A percentile compares a stretch with the other conserved stretches of the same genome.
phyloP scores from a whole-genome alignment of 2,797 vertebrate genomes.

The Bucorvus abyssinicus region DNA sequence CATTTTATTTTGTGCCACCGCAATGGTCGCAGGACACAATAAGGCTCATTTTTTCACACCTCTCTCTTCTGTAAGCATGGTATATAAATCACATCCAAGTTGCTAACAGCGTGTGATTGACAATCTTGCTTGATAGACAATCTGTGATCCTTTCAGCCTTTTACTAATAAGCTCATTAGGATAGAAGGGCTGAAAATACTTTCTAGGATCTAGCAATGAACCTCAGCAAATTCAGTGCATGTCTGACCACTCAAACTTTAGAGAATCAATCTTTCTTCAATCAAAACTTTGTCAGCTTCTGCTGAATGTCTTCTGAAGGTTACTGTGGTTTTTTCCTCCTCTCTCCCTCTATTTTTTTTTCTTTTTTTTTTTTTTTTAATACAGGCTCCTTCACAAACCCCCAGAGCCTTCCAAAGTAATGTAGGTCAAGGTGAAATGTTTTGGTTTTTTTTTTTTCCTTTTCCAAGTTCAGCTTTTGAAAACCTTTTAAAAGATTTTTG shows the following conservation, averaged over 20 bases:
- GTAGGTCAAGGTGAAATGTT: conserved; percentile 3
- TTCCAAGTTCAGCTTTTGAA: background rate
- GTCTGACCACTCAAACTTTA: conserved; percentile 76
- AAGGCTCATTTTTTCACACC: conserved; percentile 47
- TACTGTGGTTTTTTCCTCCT: background rate
- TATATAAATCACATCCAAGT: conserved; percentile 73
- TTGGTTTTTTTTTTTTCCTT: background rate
- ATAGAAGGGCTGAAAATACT: conserved; percentile 69
- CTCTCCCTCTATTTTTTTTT: background rate
- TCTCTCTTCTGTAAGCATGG: conserved; percentile 50
- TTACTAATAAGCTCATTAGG: conserved; percentile 84
- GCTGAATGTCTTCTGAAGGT: conserved; percentile 75
- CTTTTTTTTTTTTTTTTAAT: background rate
- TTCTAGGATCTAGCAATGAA: conserved; percentile 76
- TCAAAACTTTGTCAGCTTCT: conserved; percentile 77
- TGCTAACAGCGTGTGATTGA: conserved; percentile 77
- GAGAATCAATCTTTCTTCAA: conserved; percentile 80
- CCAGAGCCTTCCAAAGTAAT: conserved; percentile 16
- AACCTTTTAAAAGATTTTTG: background rate
- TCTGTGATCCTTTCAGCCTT: conserved; percentile 79
- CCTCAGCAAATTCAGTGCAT: conserved; percentile 75
- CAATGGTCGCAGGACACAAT: conserved; percentile 52
- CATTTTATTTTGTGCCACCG: conserved; percentile 60
- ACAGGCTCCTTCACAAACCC: conserved; percentile 12
- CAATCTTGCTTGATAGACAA: conserved; percentile 78